Percentiles rank a stretch among this genome's conserved stretches.
These are phyloP conservation scores for Neodon shergylaensis DNA, from an alignment of 2,113 vertebrate genomes.

Conservation along the genomic window DNA sequence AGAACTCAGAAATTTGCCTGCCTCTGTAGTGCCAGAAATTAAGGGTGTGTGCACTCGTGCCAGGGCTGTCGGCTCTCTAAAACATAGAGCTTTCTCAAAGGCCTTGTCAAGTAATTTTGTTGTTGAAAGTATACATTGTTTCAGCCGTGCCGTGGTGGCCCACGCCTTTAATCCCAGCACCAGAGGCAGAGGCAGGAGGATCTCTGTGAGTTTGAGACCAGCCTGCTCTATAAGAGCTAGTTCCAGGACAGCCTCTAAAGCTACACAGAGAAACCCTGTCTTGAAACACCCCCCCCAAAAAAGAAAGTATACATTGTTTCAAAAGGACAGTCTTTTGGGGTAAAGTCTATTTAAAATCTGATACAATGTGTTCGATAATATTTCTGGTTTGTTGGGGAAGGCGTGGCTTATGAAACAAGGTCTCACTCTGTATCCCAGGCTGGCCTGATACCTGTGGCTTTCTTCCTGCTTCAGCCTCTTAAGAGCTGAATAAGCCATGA, in stretches of 20 bases:
- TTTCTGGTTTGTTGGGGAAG: rapidly evolving
- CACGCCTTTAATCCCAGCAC: no score
- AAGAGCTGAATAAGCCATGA: background rate
- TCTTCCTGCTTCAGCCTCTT: background rate
- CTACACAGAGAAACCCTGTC: no score
- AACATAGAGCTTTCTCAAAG: background rate
- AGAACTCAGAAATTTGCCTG: background rate
- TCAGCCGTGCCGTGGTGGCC: background rate
- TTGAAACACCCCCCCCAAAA: no score
- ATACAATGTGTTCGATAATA: background rate
- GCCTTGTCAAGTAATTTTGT: background rate
- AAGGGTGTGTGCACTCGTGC: background rate
- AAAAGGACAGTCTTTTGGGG: background rate
- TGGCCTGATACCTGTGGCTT: background rate
- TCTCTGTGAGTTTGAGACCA: no score
- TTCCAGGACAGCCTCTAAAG: no score
- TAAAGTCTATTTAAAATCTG: background rate
- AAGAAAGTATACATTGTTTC: background rate
- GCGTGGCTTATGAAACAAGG: rapidly evolving
- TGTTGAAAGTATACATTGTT: background rate
- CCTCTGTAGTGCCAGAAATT: background rate
- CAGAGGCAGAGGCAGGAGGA: no score
- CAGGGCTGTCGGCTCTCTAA: background rate
- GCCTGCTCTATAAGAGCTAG: no score
- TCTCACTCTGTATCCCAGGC: background rate